phyloP scores from a whole-genome alignment of 2,888 invertebrate species.

The Ophion ellenae region DNA sequence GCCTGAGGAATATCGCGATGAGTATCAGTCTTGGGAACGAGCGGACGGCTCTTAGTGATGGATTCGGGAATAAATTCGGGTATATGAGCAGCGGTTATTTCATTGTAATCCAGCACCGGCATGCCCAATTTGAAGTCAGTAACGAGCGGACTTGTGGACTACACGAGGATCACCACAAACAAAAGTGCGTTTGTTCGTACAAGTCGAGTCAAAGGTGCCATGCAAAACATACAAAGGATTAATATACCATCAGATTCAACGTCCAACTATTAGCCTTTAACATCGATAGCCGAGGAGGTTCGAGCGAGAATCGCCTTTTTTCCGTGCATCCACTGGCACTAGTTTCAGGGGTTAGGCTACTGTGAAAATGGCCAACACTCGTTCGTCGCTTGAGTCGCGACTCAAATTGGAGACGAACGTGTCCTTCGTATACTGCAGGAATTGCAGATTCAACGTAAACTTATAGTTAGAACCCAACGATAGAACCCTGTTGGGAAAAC shows the following conservation, averaged over 20 bases:
- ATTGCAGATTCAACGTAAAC: no score
- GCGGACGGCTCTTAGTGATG: constrained; percentile 25
- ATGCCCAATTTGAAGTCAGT: constrained; percentile 69
- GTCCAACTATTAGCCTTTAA: constrained; percentile 19
- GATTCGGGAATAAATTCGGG: constrained; percentile 58
- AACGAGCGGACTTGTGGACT: constrained; percentile 67
- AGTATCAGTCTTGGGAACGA: constrained; percentile 43
- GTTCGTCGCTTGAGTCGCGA: no score
- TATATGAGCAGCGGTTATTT: constrained; percentile 56
- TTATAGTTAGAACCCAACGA: no score
- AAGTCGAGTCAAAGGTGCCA: constrained; percentile 48
- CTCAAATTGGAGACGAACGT: no score
- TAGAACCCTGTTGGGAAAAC: no score
- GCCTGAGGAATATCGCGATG: constrained; percentile 65
- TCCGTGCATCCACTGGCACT: no score
- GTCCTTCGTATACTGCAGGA: no score
- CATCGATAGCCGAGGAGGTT: constrained; percentile 2
- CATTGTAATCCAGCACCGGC: constrained; percentile 67
- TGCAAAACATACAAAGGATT: constrained; percentile 65
- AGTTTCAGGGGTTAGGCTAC: no score
- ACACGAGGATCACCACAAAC: constrained; percentile 65
- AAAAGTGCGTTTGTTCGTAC: constrained; percentile 33
- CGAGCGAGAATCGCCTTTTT: neutral
- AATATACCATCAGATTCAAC: constrained; percentile 49
- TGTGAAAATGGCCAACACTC: no score